A percentile compares a stretch with the other conserved stretches of the same genome.
Conservation (phyloP, 2,888 invertebrate species). For the Pristionchus maxplancki region DNA sequence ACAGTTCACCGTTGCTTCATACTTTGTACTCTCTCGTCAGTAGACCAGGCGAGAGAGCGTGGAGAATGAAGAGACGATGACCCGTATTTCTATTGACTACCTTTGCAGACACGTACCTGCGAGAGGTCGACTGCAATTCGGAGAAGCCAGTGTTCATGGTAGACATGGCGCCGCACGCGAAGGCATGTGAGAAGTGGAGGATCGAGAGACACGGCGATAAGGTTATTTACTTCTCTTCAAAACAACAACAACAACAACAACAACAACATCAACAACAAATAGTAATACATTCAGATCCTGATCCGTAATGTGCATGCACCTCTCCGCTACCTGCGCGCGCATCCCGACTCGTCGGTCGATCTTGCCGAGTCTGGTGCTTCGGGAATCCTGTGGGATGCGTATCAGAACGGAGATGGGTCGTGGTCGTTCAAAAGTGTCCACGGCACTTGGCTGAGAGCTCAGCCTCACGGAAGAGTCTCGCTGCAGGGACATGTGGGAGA, state of each 20-base stretch:
- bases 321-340: background rate
- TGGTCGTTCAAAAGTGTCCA: background rate
- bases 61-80: no score
- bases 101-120: no score
- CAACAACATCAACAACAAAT: no score
- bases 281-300: no score
- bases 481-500: background rate
- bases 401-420: background rate
- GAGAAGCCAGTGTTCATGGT: no score
- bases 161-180: background rate
- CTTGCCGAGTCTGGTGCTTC: background rate
- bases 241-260: no score
- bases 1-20: no score
- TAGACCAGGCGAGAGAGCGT: no score
- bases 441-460: background rate
- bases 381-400: background rate
- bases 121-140: no score
- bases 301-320: no score
- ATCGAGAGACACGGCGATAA: background rate
- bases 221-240: background rate
- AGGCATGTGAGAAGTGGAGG: background rate
- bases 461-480: background rate
- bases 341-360: background rate
- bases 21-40: no score
- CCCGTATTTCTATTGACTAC: no score